Evolutionary conservation across 1,140 invertebrate species (phyloP), one percentile per base, ranked within the genome.

Genomic region (Brachionus angularis): DNA sequence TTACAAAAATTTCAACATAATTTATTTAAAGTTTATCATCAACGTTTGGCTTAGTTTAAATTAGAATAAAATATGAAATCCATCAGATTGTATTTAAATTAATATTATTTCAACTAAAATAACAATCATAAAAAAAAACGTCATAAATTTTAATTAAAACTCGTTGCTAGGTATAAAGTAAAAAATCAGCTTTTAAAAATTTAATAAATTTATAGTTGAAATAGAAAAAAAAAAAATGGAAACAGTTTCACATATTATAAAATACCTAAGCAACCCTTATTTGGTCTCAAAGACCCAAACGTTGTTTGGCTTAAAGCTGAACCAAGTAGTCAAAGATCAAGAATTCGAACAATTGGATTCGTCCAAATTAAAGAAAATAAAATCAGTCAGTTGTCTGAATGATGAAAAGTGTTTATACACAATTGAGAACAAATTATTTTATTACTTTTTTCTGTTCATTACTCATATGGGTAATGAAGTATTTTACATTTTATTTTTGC

Each of bases 381-480:
- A 67, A 67, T 50, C 27, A 47, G 62, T 67, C 10, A 36, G 47
- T 33, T 42, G 33, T 31, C 36, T 67, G 18, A 42, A 67, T 27
- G 36, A 67, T n/a, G 47, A 44, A 21, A 47, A 47, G 23, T 67
- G 62, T 31, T 23, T 67, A 23, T 67, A 67, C 23, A 31, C 16
- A 16, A 25, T 67, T 8, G 47, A 27, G 47, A 67, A 67, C 36
- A 18, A 46, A 12, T 52, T 70, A 34, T 70, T 4, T 36, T 70
- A 52, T 70, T 53, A 21, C n/a, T 50, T 70, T 42, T 70, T 70
- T 53, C 36, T 50, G 16, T 52, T 53, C 31, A 50, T 50, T 18
- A 50, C 70, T 21, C 18, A 34, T 18, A 42, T 58, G 10, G 70
- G 70, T 34, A 58, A 58, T 49, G 70, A 71, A 71, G 31, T 58